Percentiles rank a stretch among this genome's conserved stretches.
These are phyloP conservation scores for Lucilia sericata DNA, from an alignment of 1,140 invertebrate genomes.

Conservation along the genomic window DNA sequence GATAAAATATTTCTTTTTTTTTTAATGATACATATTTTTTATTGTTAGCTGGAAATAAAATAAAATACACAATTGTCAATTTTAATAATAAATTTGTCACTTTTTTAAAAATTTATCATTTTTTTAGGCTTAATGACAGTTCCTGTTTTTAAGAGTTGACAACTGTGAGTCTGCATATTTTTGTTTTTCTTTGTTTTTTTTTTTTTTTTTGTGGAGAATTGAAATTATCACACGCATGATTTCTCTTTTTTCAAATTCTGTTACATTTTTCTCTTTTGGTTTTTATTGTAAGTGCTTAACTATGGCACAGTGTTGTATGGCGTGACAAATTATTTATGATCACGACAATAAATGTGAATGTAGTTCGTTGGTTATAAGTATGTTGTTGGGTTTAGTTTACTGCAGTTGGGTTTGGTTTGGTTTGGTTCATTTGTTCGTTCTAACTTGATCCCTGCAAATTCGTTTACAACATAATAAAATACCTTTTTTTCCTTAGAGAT, in stretches of 20 bases:
- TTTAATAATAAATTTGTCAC: slow-evolving; percentile 16
- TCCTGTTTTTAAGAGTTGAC: neutral
- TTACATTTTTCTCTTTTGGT: neutral
- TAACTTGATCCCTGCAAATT: neutral
- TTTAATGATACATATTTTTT: neutral
- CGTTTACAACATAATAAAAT: slow-evolving; percentile 18
- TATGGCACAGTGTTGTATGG: slow-evolving; percentile 1
- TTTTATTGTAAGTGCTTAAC: neutral
- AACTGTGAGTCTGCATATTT: neutral
- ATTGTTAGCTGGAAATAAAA: neutral
- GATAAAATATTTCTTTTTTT: neutral
- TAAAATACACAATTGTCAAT: neutral
- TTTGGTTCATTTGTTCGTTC: neutral
- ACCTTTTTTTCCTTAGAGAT: neutral
- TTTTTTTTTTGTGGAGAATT: neutral
- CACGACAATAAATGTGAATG: slow-evolving; percentile 26
- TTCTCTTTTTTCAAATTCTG: neutral
- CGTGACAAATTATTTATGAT: slow-evolving; percentile 29
- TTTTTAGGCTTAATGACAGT: neutral
- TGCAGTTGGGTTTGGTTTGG: neutral
- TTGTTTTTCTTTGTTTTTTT: neutral
- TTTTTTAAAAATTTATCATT: neutral
- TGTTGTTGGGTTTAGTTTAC: neutral
- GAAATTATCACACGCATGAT: slow-evolving; percentile 20
- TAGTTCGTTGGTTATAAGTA: neutral